Conservation (phyloP, 2,797 vertebrate genomes). For the Hydrolagus colliei region DNA sequence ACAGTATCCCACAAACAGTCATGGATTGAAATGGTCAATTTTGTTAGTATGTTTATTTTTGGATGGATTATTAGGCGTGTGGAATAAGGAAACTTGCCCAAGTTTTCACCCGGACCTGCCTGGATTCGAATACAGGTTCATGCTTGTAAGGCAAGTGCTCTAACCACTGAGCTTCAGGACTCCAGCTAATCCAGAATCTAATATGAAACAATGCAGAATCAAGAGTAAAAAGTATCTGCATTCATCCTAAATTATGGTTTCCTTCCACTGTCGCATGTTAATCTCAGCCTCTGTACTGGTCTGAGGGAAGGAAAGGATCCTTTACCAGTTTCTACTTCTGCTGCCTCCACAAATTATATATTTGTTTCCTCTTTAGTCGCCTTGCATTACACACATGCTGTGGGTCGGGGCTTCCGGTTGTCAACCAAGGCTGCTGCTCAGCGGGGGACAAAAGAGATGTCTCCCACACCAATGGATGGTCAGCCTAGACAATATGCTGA, state of each 20-base stretch:
- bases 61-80: no score
- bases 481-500: background rate
- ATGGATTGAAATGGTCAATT: no score
- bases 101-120: background rate
- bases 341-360: background rate
- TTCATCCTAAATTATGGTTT: no score
- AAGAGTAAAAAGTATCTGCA: no score
- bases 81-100: no score
- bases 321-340: background rate
- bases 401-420: background rate
- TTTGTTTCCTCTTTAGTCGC: background rate
- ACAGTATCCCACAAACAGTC: no score
- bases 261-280: background rate
- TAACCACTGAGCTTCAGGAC: no score
- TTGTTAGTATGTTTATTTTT: no score
- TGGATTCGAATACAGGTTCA: background rate
- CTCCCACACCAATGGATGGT: background rate
- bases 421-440: background rate
- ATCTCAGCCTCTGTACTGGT: background rate
- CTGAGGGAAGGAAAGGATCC: no score
- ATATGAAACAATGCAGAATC: no score
- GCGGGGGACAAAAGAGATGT: background rate
- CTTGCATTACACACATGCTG: background rate
- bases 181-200: no score
- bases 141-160: no score